These are phyloP conservation scores for Pogonocherus hispidulus DNA, from an alignment of 2,888 invertebrate species.

Conservation along the genomic window DNA sequence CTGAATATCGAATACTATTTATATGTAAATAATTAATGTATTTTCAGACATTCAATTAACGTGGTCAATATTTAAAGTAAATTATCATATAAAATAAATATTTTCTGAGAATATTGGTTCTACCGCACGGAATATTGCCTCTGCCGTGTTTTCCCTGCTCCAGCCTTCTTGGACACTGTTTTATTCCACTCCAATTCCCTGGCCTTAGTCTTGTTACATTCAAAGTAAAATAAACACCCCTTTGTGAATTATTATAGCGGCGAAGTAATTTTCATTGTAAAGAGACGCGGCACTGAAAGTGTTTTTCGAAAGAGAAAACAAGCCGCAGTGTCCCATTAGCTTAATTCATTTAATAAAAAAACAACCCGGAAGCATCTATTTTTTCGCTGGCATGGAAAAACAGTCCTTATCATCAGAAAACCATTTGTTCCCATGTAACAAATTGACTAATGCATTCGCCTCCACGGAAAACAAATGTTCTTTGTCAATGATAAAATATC, in stretches of 20 bases:
- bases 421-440: constrained; percentile 7
- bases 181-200: not conserved
- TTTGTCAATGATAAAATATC: not conserved
- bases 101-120: too few species aligned
- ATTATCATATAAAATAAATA: too few species aligned
- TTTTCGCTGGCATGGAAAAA: constrained; percentile 1
- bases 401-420: constrained; percentile 13
- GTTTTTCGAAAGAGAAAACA: not conserved
- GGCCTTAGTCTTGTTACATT: not conserved
- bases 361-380: not conserved
- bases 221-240: constrained; percentile 1
- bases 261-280: not conserved
- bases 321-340: not conserved
- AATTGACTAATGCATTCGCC: constrained; percentile 24
- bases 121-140: too few species aligned
- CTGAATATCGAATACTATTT: too few species aligned
- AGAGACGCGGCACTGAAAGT: not conserved
- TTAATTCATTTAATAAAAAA: constrained; percentile 18
- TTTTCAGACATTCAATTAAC: too few species aligned
- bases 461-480: constrained; percentile 11
- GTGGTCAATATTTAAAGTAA: too few species aligned
- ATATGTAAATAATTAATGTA: too few species aligned
- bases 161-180: not conserved
- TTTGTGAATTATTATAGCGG: not conserved
- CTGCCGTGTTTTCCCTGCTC: too few species aligned